Conservation (phyloP, 1,140 invertebrate genomes). For the Cheumatopsyche charites region DNA sequence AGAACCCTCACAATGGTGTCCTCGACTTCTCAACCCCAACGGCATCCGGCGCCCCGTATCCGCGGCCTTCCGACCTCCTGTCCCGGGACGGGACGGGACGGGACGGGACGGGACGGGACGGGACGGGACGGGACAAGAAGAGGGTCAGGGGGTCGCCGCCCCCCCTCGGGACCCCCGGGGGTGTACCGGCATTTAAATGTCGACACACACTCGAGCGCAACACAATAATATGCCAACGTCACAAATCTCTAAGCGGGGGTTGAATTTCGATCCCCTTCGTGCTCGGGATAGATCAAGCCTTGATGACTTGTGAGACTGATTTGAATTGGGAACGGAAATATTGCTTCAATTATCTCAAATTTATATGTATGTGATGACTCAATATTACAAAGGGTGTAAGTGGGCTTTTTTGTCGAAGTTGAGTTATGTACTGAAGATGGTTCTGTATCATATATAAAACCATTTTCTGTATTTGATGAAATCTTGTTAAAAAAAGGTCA, state of each 20-base stretch:
- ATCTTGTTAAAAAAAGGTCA: no score
- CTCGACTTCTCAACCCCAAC: conserved; percentile 45
- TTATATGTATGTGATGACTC: no score
- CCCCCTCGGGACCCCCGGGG: conserved; percentile 34
- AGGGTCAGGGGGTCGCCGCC: not conserved
- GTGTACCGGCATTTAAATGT: conserved; percentile 48
- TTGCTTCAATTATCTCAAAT: not conserved
- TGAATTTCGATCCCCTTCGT: not conserved
- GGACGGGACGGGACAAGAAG: not conserved
- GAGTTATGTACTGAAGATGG: no score
- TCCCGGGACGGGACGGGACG: not conserved
- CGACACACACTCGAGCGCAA: conserved; percentile 43
- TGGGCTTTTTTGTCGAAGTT: no score
- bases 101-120: no score
- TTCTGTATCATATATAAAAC: no score
- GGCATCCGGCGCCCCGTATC: conserved; percentile 42
- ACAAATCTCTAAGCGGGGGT: conserved; percentile 11
- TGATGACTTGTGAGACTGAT: not conserved
- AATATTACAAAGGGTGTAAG: no score
- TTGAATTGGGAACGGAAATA: not conserved
- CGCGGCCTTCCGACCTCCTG: conserved; percentile 21
- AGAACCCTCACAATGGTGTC: conserved; percentile 40
- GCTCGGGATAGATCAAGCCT: not conserved
- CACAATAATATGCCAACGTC: conserved; percentile 40
- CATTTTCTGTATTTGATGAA: no score